Base-by-base conservation (phyloP, 2,113 vertebrate species). In the Osmerus eperlanus region DNA sequence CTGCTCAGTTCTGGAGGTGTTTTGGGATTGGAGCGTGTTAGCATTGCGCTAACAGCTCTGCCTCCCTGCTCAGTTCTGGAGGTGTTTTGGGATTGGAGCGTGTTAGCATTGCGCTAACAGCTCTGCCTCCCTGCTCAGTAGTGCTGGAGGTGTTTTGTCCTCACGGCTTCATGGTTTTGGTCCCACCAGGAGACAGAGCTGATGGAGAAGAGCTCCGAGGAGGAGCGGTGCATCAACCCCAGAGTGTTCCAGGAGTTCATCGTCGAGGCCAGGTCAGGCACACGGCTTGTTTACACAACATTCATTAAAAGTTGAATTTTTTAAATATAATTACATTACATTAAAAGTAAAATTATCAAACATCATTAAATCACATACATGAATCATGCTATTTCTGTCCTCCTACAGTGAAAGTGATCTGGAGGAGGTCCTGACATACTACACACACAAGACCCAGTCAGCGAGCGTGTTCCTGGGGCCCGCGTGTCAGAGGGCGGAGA, bases 371-470 rank as follows among this genome's bases (percentile, higher is more conserved):
- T 56, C n/a, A 5, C 15, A 18, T 56, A 14, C 54, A 47, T 47
- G 6, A 47, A 47, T 9, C 58, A 58, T 21, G n/a, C 47, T 84
- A 78, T 75, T 82, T 78, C n/a, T 80, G 70, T 63, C 78, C 71
- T 55, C 82, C 88, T 73, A 75, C 84, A 99, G 97, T 90, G 97
- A 99, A 92, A 91, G 81, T 41, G 95, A 98, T 78, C 86, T 99
- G 85, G 97, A 98, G 74, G 94, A 99, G 79, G 92, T 99, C 59
- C 89, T 99, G 81, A 99, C 97, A 6, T 96, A 94, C 91, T 99
- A 99, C 84, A 98, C 94, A 0, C 95, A 95, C 77, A 97, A 95
- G 88, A 98, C 92, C 88, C 96, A 95, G 85, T 96, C 95, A 32
- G 92, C 95, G 75, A 94, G 91, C 64, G 84, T 97, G 85, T 98